Evolutionary conservation across 2,888 invertebrate species (phyloP).

Genomic region (Clostera curtula): DNA sequence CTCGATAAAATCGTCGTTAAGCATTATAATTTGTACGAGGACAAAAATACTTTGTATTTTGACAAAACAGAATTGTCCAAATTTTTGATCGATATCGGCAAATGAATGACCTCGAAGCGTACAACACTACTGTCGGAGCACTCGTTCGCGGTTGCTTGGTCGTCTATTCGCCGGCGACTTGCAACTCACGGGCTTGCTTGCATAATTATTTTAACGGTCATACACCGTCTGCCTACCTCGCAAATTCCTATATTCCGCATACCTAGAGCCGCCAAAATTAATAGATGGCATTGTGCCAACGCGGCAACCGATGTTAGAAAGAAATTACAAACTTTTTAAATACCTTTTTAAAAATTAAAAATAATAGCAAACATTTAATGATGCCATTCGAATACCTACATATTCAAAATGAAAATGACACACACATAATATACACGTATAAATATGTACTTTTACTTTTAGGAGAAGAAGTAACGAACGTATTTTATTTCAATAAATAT

Average conservation of each 20-base stretch:
- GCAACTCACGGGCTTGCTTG: constrained; percentile 46
- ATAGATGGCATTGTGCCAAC: constrained; percentile 5
- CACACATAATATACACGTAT: no score
- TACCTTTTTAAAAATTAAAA: constrained; percentile 4
- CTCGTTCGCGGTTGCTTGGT: constrained; percentile 37
- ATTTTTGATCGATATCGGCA: constrained; percentile 46
- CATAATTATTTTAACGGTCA: constrained; percentile 57
- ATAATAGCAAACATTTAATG: no score
- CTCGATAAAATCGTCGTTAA: no score
- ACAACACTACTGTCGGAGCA: constrained; percentile 36
- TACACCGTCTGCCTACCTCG: constrained; percentile 10
- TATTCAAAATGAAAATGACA: no score
- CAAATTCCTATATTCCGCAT: constrained; percentile 4
- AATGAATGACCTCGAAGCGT: constrained; percentile 48
- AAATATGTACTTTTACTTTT: no score
- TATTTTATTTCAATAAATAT: no score
- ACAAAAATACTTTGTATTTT: no score
- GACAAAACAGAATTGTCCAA: no score
- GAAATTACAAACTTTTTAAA: background rate
- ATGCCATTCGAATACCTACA: no score
- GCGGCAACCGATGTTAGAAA: background rate
- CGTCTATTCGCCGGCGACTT: constrained; percentile 30
- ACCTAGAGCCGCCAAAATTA: constrained; percentile 5
- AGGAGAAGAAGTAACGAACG: no score
- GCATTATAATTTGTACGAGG: no score